Conservation (phyloP, 2,888 invertebrate genomes). For the Ophioninae sp. region DNA sequence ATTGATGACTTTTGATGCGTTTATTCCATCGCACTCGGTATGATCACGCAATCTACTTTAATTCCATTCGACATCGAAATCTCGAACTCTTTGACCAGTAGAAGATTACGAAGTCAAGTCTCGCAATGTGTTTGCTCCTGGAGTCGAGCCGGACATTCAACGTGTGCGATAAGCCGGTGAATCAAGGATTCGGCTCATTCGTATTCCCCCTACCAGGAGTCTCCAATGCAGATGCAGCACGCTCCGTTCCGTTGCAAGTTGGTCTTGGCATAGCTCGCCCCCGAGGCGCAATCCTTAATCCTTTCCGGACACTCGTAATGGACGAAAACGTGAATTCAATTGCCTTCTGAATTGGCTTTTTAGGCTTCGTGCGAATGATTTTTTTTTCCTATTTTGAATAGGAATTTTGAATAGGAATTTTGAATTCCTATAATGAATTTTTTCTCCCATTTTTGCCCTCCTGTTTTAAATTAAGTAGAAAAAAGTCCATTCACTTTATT, state of each 20-base stretch:
- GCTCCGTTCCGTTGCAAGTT: slow-evolving; percentile 65
- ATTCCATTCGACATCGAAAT: background rate
- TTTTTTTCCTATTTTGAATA: slow-evolving; percentile 18
- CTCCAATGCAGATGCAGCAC: slow-evolving; percentile 72
- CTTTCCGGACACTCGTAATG: slow-evolving; percentile 79
- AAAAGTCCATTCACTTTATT: slow-evolving; percentile 1
- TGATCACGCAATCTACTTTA: too few relatives aligned
- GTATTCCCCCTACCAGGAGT: slow-evolving; percentile 20
- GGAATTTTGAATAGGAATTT: too few relatives aligned
- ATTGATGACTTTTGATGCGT: too few relatives aligned
- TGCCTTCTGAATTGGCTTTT: slow-evolving; percentile 74
- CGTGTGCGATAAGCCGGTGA: slow-evolving; percentile 12
- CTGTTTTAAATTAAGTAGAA: slow-evolving; percentile 8
- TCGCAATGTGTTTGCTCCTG: background rate
- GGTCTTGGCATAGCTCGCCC: slow-evolving; percentile 45
- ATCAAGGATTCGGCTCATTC: slow-evolving; percentile 27
- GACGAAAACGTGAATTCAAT: slow-evolving; percentile 79
- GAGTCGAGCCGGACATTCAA: background rate
- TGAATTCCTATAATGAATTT: too few relatives aligned
- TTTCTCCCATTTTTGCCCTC: background rate
- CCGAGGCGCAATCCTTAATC: slow-evolving; percentile 72
- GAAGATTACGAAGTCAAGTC: background rate
- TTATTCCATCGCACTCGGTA: too few relatives aligned
- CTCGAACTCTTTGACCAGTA: background rate
- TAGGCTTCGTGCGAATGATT: slow-evolving; percentile 13